phyloP scores from a whole-genome alignment of 37 sponge, comb jelly and placozoan genomes.

The Cliona cf. orientalis region DNA sequence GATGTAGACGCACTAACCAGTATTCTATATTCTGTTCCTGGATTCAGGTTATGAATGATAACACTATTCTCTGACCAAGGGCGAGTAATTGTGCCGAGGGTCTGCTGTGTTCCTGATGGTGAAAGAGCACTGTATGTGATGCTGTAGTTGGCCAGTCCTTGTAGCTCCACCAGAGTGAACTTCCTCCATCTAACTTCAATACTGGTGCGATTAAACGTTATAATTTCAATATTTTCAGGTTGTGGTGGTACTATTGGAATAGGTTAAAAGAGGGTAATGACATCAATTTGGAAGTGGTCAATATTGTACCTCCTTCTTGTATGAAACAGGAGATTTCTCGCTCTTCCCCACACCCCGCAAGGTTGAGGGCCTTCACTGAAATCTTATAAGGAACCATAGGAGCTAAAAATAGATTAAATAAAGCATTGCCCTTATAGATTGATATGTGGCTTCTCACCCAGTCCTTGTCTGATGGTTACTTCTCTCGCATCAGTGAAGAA shows the following conservation, averaged over 20 bases:
- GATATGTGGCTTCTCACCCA: neutral
- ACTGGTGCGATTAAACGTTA: neutral
- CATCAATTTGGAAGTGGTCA: neutral
- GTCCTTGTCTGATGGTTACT: neutral
- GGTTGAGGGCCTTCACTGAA: constrained; percentile 7
- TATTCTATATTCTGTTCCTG: constrained; percentile 8
- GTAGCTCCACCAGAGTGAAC: constrained; percentile 37
- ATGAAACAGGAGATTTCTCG: neutral
- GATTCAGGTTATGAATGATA: constrained; percentile 9
- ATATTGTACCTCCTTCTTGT: constrained; percentile 21
- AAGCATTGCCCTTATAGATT: neutral
- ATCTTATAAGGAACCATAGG: neutral
- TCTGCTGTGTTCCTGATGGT: constrained; percentile 8
- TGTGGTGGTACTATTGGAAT: neutral
- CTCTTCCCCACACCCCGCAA: constrained; percentile 3
- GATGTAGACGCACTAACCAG: neutral
- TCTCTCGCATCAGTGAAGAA: neutral
- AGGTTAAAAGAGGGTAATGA: too few species aligned
- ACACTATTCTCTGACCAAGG: neutral
- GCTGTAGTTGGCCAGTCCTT: constrained; percentile 19
- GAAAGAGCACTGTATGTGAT: neutral
- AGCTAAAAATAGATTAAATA: neutral
- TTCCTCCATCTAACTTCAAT: constrained; percentile 26
- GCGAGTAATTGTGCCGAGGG: neutral
- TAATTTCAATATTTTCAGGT: constrained; percentile 10